Base-by-base conservation (phyloP, 2,797 vertebrate species). In the Echeneis naucrates region DNA sequence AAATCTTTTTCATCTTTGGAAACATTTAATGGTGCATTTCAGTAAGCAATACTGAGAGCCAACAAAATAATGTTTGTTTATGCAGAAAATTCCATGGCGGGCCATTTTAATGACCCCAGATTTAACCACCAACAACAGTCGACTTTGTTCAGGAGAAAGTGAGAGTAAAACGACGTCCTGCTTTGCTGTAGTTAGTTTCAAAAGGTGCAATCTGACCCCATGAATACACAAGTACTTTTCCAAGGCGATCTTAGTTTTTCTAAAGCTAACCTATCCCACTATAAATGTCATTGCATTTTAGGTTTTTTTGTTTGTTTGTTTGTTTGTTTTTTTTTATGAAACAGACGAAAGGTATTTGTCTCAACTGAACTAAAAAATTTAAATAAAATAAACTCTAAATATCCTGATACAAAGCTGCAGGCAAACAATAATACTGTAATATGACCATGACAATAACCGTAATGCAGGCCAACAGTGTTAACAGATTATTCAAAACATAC, bases 391-490 rank as follows among this genome's bases (percentile, higher is more conserved):
- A n/a, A n/a, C n/a, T n/a, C 26, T 60, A 57, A 58, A 47, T 23
- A 16, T 71, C 51, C 19, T 4, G 2, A 42, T 42, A 32, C 26
- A 63, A 73, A 53, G 17, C 32, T 65, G 24, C 23, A 71, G 44
- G 54, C 37, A 72, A 62, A 61, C 44, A 44, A 35, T 58, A 40
- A 6, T n/a, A 45, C 35, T 23, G 14, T 59, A 77, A 61, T 8
- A 47, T 56, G 32, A 50, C 61, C 42, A 58, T 47, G 26, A 72
- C 14, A 2, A 19, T 42, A 17, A 42, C 45, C n/a, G n/a, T n/a
- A n/a, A n/a, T n/a, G n/a, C n/a, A n/a, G n/a, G n/a, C n/a, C n/a
- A n/a, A n/a, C n/a, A n/a, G n/a, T n/a, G n/a, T n/a, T n/a, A n/a
- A n/a, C n/a, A n/a, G n/a, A n/a, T n/a, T n/a, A n/a, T n/a, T n/a